Evolutionary conservation across 2,888 invertebrate species (phyloP).

Genomic region (Cerastis leucographa): DNA sequence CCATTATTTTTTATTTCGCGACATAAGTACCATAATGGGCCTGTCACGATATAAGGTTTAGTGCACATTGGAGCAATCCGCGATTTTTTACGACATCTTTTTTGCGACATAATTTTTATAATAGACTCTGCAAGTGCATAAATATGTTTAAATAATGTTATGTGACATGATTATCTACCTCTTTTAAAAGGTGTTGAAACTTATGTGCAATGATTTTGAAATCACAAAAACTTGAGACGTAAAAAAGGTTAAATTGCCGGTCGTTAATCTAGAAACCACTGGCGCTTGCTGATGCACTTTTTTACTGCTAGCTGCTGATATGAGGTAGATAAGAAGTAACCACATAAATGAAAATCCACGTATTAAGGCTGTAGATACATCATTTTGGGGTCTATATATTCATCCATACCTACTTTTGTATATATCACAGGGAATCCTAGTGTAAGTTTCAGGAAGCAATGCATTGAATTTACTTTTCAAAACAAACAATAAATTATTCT

Average conservation of each 20-base stretch:
- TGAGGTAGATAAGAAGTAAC: neutral
- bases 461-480: no score
- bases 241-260: neutral
- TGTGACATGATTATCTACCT: constrained; percentile 27
- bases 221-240: constrained; percentile 9
- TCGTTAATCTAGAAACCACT: constrained; percentile 12
- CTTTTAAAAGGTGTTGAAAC: constrained; percentile 39
- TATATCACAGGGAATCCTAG: no score
- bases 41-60: constrained; percentile 47
- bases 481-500: no score
- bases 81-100: constrained; percentile 33
- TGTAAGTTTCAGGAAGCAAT: no score
- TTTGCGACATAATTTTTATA: constrained; percentile 16
- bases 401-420: neutral
- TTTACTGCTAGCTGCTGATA: neutral
- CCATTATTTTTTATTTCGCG: constrained; percentile 36
- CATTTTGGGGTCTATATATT: neutral
- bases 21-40: constrained; percentile 27
- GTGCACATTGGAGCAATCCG: constrained; percentile 32
- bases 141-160: constrained; percentile 4
- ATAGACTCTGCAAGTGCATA: neutral
- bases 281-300: neutral
- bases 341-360: neutral
- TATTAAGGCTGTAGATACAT: neutral
- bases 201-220: constrained; percentile 26